Evolutionary conservation across 2,797 vertebrate genomes (phyloP).

Genomic region (Coendou prehensilis): DNA sequence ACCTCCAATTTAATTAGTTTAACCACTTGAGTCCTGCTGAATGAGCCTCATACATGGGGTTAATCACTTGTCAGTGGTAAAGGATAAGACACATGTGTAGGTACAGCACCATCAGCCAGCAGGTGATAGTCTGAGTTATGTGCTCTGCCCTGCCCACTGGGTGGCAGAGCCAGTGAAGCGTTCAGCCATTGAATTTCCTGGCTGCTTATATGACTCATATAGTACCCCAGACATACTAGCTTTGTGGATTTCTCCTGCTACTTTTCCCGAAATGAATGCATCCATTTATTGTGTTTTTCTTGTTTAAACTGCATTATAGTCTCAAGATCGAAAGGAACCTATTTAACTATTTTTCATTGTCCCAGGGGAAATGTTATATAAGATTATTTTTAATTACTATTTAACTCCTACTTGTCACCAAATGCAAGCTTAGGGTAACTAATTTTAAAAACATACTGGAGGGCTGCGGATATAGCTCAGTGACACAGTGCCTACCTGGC

Average conservation of each 20-base stretch:
- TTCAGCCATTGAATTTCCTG: conserved; percentile 71
- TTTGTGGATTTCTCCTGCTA: conserved; percentile 34
- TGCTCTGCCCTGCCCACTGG: conserved; percentile 35
- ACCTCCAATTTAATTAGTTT: conserved; percentile 75
- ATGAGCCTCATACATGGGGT: conserved; percentile 63
- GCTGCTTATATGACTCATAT: conserved; percentile 4
- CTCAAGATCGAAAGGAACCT: not conserved
- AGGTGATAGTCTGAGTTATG: conserved; percentile 58
- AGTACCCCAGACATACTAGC: conserved; percentile 13
- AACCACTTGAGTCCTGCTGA: conserved; percentile 74
- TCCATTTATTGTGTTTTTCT: not conserved
- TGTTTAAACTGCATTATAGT: not conserved
- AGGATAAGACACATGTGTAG: not conserved
- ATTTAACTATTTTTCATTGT: not conserved
- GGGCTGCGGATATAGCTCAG: too few relatives aligned
- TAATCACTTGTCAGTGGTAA: conserved; percentile 73
- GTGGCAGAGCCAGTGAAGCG: conserved; percentile 70
- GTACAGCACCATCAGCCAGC: not conserved
- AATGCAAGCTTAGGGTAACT: not conserved
- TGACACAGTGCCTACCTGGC: too few relatives aligned
- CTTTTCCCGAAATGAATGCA: not conserved
- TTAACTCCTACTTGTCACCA: not conserved
- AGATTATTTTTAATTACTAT: not conserved
- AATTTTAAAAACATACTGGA: not conserved
- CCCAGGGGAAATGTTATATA: not conserved